phyloP scores from a whole-genome alignment of 1,140 invertebrate genomes.

The Trichonephila clavipes region DNA sequence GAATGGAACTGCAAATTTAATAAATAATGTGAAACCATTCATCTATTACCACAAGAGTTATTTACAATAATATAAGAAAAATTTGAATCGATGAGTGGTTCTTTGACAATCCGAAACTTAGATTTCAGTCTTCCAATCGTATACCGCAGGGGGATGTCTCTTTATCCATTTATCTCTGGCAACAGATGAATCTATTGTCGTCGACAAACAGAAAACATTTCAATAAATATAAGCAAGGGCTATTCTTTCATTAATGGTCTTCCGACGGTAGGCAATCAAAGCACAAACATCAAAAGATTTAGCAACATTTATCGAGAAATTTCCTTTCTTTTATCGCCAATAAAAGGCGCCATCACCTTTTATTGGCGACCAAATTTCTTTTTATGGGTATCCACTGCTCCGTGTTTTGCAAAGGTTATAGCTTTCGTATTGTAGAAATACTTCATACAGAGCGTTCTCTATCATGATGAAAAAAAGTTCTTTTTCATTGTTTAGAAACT shows the following conservation, averaged over 20 bases:
- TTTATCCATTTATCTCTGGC: constrained; percentile 20
- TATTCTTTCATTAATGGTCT: constrained; percentile 68
- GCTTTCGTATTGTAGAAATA: constrained; percentile 59
- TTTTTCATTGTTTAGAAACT: not conserved
- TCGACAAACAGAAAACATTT: constrained; percentile 36
- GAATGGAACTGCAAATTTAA: not conserved
- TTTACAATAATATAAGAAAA: not conserved
- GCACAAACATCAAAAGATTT: constrained; percentile 72
- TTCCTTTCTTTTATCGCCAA: constrained; percentile 73
- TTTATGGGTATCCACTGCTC: constrained; percentile 43
- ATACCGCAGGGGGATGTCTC: not conserved
- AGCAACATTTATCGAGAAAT: constrained; percentile 74
- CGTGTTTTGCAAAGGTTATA: constrained; percentile 54
- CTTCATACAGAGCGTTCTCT: constrained; percentile 29
- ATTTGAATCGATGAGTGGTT: not conserved
- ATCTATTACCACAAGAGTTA: not conserved
- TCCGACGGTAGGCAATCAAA: constrained; percentile 64
- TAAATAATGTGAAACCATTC: not conserved
- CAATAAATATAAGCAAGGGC: constrained; percentile 53
- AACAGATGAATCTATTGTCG: constrained; percentile 25
- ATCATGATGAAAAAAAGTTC: not conserved
- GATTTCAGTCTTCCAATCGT: not conserved
- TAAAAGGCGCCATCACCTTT: constrained; percentile 73
- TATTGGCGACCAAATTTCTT: constrained; percentile 71
- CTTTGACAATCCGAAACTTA: constrained; percentile 7